Evolutionary conservation across 1,140 invertebrate genomes (phyloP).

Genomic region (Drosophila ohnishii): DNA sequence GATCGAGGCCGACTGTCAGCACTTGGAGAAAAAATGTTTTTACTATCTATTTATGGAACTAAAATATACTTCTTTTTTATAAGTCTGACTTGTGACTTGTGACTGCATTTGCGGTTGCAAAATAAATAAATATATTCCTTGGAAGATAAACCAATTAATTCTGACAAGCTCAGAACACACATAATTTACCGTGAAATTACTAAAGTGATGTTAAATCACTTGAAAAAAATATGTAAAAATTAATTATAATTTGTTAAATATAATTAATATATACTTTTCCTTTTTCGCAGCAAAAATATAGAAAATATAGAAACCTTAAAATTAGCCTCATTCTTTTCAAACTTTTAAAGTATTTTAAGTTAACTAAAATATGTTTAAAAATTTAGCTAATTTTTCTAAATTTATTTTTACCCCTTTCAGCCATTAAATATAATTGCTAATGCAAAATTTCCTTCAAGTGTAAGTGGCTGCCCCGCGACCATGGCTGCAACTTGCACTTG

Average conservation of each 20-base stretch:
- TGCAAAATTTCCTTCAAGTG: constrained; percentile 12
- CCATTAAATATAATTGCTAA: background rate
- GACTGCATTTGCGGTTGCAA: background rate
- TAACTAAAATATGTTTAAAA: too few relatives aligned
- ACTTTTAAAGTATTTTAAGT: too few relatives aligned
- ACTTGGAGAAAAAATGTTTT: background rate
- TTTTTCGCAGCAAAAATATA: too few relatives aligned
- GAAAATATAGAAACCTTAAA: too few relatives aligned
- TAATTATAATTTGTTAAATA: too few relatives aligned
- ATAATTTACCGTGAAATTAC: constrained; percentile 9
- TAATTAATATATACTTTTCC: too few relatives aligned
- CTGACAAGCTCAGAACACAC: background rate
- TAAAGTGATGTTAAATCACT: background rate
- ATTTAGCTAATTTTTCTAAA: background rate
- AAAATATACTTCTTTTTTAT: background rate
- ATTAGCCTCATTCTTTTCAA: too few relatives aligned
- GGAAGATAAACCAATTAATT: background rate
- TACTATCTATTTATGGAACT: background rate
- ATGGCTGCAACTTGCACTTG: constrained; percentile 60
- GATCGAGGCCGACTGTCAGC: background rate
- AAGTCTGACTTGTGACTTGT: background rate
- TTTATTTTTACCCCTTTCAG: too few relatives aligned
- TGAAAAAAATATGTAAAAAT: background rate
- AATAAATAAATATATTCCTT: background rate
- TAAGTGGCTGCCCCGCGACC: constrained; percentile 31